phyloP scores from a whole-genome alignment of 2,888 invertebrate genomes.

The Bimastos eiseni region DNA sequence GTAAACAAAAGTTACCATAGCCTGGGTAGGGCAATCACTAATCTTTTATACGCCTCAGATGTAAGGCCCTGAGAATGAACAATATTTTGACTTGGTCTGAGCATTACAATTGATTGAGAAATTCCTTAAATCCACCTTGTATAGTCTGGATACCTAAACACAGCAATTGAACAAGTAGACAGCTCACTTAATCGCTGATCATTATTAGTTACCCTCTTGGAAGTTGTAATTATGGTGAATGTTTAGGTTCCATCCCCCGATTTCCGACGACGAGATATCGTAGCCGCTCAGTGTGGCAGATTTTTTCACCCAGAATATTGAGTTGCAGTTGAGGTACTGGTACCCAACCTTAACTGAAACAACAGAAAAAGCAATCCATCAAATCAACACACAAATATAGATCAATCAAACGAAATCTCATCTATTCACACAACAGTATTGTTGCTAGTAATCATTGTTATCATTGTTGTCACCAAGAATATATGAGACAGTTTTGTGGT shows the following conservation, averaged over 20 bases:
- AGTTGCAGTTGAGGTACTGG: constrained; percentile 83
- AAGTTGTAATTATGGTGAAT: constrained; percentile 98
- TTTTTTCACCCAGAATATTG: constrained; percentile 92
- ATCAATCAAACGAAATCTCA: background rate
- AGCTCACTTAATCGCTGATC: background rate
- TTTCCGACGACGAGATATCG: constrained; percentile 88
- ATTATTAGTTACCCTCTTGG: constrained; percentile 76
- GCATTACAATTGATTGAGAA: too few species aligned
- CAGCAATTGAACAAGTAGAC: background rate
- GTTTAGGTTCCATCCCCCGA: constrained; percentile 68
- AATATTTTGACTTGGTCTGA: background rate
- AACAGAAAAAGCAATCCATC: background rate
- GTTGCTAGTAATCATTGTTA: background rate
- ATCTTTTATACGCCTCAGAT: too few species aligned
- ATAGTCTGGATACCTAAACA: background rate
- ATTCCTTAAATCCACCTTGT: too few species aligned
- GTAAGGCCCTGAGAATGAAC: background rate
- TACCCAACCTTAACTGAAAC: constrained; percentile 78
- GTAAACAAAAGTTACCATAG: too few species aligned
- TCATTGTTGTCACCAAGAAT: background rate
- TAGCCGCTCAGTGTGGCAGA: constrained; percentile 91
- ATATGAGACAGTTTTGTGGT: too few species aligned
- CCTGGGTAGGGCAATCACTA: too few species aligned
- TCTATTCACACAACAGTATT: background rate
- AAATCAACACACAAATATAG: background rate